phyloP scores from a whole-genome alignment of 2,888 invertebrate species.

The Timema podura region DNA sequence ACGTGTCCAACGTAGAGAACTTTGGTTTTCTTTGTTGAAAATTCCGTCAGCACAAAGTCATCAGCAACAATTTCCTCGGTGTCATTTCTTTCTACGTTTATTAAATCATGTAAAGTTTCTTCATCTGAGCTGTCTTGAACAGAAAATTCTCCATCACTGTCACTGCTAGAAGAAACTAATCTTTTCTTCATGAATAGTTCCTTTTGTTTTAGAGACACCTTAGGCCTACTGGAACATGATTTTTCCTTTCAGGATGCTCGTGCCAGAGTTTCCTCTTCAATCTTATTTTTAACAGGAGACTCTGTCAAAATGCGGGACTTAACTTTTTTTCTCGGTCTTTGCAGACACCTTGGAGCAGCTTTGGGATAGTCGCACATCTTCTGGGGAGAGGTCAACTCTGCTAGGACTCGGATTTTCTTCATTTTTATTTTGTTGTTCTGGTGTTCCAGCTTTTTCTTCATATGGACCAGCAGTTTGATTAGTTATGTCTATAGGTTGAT shows the following conservation, averaged over 20 bases:
- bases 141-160: not conserved
- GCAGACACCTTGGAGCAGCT: not conserved
- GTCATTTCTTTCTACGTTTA: not conserved
- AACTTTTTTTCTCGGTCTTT: not conserved
- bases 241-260: not conserved
- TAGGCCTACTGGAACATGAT: not conserved
- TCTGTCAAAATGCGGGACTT: not conserved
- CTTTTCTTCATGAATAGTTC: too few relatives aligned
- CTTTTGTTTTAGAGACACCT: too few relatives aligned
- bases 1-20: slow-evolving; percentile 3
- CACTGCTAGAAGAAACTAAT: not conserved
- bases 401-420: too few relatives aligned
- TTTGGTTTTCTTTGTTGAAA: slow-evolving; percentile 10
- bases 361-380: not conserved
- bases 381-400: not conserved
- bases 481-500: too few relatives aligned
- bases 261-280: not conserved
- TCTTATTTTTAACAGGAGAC: not conserved
- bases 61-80: not conserved
- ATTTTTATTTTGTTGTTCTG: too few relatives aligned
- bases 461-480: too few relatives aligned
- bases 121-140: not conserved
- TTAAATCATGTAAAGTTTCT: not conserved
- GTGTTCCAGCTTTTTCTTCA: too few relatives aligned
- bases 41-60: not conserved